These are phyloP conservation scores for Forbesichthys papilliferus DNA, from an alignment of 2,113 vertebrate genomes.

Conservation along the genomic window DNA sequence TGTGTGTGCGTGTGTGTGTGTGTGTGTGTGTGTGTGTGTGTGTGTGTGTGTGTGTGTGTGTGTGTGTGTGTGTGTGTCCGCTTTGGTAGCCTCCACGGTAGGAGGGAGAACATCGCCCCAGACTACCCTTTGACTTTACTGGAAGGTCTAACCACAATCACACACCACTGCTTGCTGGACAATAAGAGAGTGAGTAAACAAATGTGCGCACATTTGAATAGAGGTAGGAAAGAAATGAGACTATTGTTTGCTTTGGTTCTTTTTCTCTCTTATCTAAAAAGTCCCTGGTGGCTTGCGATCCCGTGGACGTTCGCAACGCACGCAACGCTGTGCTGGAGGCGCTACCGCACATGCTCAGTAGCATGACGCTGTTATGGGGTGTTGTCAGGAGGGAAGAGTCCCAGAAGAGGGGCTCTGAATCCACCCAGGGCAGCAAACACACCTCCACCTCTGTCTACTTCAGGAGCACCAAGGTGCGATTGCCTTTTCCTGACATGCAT, in stretches of 20 bases:
- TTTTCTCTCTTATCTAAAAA: constrained; percentile 40
- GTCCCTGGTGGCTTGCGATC: constrained; percentile 75
- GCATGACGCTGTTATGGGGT: constrained; percentile 88
- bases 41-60: too few relatives aligned
- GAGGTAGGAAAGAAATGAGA: background rate
- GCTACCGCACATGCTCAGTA: constrained; percentile 86
- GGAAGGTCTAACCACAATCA: constrained; percentile 91
- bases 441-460: constrained; percentile 91
- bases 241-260: background rate
- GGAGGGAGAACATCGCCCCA: constrained; percentile 91
- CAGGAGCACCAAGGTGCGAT: constrained; percentile 88
- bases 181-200: constrained; percentile 82
- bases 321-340: constrained; percentile 89
- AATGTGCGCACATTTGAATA: background rate
- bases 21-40: too few relatives aligned
- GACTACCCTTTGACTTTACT: constrained; percentile 94
- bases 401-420: constrained; percentile 80
- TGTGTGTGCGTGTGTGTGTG: too few relatives aligned
- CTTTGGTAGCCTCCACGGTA: constrained; percentile 75
- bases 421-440: constrained; percentile 75
- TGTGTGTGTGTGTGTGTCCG: constrained; percentile 3
- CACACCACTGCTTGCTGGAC: constrained; percentile 93
- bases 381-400: constrained; percentile 83
- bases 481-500: too few relatives aligned
- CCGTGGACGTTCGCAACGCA: constrained; percentile 85